Evolutionary conservation across 2,113 vertebrate species (phyloP), one percentile per base, ranked within the genome.

Genomic region (Chaetura pelagica): DNA sequence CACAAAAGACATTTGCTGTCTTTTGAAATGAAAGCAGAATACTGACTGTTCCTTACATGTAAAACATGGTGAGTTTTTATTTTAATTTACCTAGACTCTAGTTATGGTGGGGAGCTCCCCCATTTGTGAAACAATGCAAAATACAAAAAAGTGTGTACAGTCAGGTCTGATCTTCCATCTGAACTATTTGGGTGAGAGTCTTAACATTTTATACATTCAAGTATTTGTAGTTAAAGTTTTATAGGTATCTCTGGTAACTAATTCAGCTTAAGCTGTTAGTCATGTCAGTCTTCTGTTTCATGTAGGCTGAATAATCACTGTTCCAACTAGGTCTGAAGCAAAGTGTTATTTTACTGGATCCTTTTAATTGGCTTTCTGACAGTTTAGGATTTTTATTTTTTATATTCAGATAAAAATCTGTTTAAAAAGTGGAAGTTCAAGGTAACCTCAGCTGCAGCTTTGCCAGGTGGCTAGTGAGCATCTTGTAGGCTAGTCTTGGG

Each of bases 1-100:
- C 81, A 94, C 77, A 89, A 88, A 96, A 95, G 82, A 51, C 76
- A 62, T 77, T 85, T 90, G 26, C 75, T 94, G 15, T 90, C 72
- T 94, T 90, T 64, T 10, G 83, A 79, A 51, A 64, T 9, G 15
- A 86, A 94, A 82, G 86, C 66, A 83, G 82, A 94, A 95, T 88
- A n/a, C 19, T 82, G 62, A 10, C 44, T 87, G 59, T 89, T 93
- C 42, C 27, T 84, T 76, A 57, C 20, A 85, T 83, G 48, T 94
- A 77, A 94, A 96, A 91, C 29, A 71, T 20, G 23, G 34, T 4
- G 30, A 5, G 3, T 8, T 48, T 58, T 8, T 22, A 23, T 79
- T 73, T 79, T 84, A 68, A 46, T 79, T 93, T 91, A 76, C 32
- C 21, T 71, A 34, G 4, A 40, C 18, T 95, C 38, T 63, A 72